A percentile compares a stretch with the other conserved stretches of the same genome.
These are phyloP conservation scores for Megastigmus dorsalis DNA, from an alignment of 2,888 invertebrate species.

Conservation along the genomic window DNA sequence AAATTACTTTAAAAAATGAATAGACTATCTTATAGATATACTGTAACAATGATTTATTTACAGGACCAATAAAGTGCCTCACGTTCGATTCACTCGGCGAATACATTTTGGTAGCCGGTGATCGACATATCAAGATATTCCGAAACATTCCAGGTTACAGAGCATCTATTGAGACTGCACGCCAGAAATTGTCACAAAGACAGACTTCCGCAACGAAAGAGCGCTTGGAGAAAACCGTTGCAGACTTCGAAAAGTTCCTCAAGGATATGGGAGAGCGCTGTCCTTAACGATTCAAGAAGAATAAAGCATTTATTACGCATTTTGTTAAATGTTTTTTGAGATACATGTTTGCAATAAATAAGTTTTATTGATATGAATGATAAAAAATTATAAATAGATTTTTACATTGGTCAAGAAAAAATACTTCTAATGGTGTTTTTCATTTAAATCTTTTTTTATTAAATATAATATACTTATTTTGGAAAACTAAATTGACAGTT, in stretches of 20 bases:
- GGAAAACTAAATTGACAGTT: conserved; percentile 39
- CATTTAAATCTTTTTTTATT: conserved; percentile 47
- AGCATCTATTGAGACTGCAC: conserved; percentile 74
- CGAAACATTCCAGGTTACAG: conserved; percentile 85
- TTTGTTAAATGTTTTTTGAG: conserved; percentile 46
- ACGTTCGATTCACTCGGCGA: conserved; percentile 86
- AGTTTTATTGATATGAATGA: conserved; percentile 44
- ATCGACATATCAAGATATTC: conserved; percentile 85
- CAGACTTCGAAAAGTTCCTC: conserved; percentile 77
- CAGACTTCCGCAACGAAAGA: conserved; percentile 86
- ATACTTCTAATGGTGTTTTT: conserved; percentile 16
- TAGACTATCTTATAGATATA: neutral
- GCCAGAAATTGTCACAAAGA: conserved; percentile 77
- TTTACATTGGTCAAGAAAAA: conserved; percentile 43
- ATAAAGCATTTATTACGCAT: conserved; percentile 41
- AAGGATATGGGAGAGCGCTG: conserved; percentile 65
- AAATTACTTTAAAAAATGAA: no score
- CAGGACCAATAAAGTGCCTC: conserved; percentile 82
- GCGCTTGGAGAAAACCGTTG: conserved; percentile 82
- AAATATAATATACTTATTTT: conserved; percentile 21
- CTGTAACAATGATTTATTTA: conserved; percentile 55
- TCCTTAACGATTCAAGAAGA: conserved; percentile 57
- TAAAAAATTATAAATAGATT: conserved; percentile 43
- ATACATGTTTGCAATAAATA: conserved; percentile 50
- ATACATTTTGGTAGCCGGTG: conserved; percentile 84